Conservation (phyloP, 2,888 invertebrate species). For the Pachymerium ferrugineum region DNA sequence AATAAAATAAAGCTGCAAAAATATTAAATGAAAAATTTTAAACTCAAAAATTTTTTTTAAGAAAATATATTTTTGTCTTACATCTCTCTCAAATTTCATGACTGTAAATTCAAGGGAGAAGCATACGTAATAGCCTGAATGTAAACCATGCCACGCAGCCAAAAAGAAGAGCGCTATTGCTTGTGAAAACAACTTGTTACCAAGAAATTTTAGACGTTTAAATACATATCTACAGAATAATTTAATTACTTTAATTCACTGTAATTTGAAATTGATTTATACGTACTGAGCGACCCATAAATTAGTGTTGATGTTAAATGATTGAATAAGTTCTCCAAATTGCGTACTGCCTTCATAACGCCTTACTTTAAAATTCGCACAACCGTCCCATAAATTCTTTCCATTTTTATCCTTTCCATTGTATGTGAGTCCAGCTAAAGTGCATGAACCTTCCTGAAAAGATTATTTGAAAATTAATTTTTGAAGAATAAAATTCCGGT, state of each 20-base stretch:
- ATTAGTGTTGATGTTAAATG: slow-evolving; percentile 95
- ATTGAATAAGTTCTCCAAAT: slow-evolving; percentile 78
- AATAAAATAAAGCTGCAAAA: slow-evolving; percentile 39
- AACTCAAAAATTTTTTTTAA: not conserved
- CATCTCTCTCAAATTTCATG: slow-evolving; percentile 78
- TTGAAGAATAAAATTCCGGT: not conserved
- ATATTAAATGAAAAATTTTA: not conserved
- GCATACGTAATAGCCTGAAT: slow-evolving; percentile 87
- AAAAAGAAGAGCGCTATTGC: slow-evolving; percentile 74
- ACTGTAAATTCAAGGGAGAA: slow-evolving; percentile 88
- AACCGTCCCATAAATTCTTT: slow-evolving; percentile 73
- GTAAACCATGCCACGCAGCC: slow-evolving; percentile 93
- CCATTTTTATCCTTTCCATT: slow-evolving; percentile 65
- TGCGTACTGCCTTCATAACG: slow-evolving; percentile 75
- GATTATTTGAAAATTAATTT: not conserved
- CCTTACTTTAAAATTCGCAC: slow-evolving; percentile 77
- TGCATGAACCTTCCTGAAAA: slow-evolving; percentile 63
- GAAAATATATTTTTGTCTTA: slow-evolving; percentile 48
- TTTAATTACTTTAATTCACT: not conserved
- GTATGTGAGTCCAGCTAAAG: slow-evolving; percentile 56
- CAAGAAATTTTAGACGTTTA: slow-evolving; percentile 85
- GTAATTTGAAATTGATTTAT: slow-evolving; percentile 41
- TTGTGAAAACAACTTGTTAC: slow-evolving; percentile 74
- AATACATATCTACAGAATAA: slow-evolving; percentile 65
- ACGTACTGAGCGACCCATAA: slow-evolving; percentile 76